Evolutionary conservation across 2,888 invertebrate genomes (phyloP).

Genomic region (Nudaria mundana): DNA sequence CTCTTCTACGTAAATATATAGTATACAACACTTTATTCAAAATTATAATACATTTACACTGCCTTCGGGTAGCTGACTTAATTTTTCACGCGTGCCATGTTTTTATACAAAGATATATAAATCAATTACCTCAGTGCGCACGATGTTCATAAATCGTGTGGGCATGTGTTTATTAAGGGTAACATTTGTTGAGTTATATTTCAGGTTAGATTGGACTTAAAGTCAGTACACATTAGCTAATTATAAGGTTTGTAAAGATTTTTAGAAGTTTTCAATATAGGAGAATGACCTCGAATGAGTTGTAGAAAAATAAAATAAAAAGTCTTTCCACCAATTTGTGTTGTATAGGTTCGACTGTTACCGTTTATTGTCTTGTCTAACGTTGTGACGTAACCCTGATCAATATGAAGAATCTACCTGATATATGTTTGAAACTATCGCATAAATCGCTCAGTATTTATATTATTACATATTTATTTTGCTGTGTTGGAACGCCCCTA

Average conservation of each 20-base stretch:
- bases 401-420: conserved; percentile 4
- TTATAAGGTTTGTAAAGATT: background rate
- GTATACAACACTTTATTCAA: no score
- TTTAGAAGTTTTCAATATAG: background rate
- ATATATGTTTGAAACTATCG: no score
- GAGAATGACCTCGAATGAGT: no score
- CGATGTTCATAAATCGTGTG: background rate
- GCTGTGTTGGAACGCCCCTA: no score
- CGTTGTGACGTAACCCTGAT: conserved; percentile 20
- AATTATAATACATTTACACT: conserved; percentile 16
- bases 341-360: no score
- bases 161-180: background rate
- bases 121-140: conserved; percentile 31
- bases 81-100: conserved; percentile 20
- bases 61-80: conserved; percentile 12
- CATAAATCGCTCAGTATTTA: no score
- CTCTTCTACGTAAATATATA: no score
- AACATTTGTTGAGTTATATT: background rate
- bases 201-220: background rate
- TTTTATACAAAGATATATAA: conserved; percentile 31
- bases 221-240: no score
- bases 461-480: no score
- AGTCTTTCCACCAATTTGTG: no score
- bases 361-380: no score
- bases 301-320: no score